Conservation (phyloP, 2,113 vertebrate species). For the Megaceryle maxima region DNA sequence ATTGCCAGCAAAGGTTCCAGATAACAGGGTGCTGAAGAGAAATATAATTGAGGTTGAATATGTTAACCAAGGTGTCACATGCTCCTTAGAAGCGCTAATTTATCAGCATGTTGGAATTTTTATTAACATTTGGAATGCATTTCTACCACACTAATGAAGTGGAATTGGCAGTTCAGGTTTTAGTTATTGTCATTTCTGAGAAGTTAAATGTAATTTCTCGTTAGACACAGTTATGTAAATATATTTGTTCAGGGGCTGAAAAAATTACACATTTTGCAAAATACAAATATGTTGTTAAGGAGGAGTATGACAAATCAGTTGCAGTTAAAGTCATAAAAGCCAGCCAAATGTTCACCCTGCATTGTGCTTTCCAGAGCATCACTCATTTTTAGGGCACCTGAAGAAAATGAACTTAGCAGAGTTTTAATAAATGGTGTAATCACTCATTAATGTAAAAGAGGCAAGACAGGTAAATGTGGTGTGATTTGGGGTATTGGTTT, state of each 20-base stretch:
- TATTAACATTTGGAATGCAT: constrained; percentile 91
- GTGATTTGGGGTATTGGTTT: background rate
- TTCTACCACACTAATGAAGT: constrained; percentile 86
- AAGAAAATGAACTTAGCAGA: constrained; percentile 46
- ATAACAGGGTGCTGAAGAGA: constrained; percentile 99
- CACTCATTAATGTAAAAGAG: background rate
- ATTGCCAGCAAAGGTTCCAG: constrained; percentile 99
- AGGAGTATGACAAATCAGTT: constrained; percentile 72
- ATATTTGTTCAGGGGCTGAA: constrained; percentile 86
- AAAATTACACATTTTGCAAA: constrained; percentile 82
- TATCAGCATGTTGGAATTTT: constrained; percentile 96
- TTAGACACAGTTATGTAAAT: constrained; percentile 88
- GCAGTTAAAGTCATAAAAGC: constrained; percentile 53
- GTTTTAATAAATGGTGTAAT: constrained; percentile 44
- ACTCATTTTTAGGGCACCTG: constrained; percentile 40
- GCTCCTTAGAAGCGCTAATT: constrained; percentile 94
- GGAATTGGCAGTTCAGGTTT: constrained; percentile 85
- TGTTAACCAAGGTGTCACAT: constrained; percentile 99
- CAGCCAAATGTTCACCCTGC: constrained; percentile 28
- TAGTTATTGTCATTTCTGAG: constrained; percentile 87
- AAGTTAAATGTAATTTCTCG: constrained; percentile 87
- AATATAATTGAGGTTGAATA: constrained; percentile 99
- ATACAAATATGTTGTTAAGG: constrained; percentile 81
- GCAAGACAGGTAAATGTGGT: constrained; percentile 2
- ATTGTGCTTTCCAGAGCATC: constrained; percentile 12